phyloP scores from a whole-genome alignment of 2,113 vertebrate species.

The Myanophis thanlyinensis region DNA sequence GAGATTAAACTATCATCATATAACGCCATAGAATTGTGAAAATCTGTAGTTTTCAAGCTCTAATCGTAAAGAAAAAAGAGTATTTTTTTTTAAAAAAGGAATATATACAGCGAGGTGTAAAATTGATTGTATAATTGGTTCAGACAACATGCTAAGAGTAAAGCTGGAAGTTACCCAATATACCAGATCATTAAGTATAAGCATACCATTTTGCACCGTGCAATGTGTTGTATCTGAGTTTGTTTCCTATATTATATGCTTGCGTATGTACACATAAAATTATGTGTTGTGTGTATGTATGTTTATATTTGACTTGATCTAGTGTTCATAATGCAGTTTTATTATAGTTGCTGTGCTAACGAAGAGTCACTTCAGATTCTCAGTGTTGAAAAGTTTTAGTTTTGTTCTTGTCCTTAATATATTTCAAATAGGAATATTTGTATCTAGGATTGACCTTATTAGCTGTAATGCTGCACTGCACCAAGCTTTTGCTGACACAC shows the following conservation, averaged over 20 bases:
- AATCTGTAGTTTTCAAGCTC: not conserved
- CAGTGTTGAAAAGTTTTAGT: not conserved
- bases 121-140: not conserved
- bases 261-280: not conserved
- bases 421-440: not conserved
- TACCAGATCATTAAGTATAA: not conserved
- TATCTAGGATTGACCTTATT: not conserved
- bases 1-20: not conserved
- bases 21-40: not conserved
- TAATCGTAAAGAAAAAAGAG: not conserved
- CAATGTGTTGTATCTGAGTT: not conserved
- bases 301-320: not conserved
- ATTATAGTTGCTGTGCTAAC: not conserved
- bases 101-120: not conserved
- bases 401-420: not conserved
- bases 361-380: not conserved
- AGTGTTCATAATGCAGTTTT: not conserved
- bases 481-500: not conserved
- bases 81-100: not conserved
- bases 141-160: not conserved
- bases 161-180: not conserved
- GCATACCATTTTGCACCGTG: not conserved
- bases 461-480: not conserved
- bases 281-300: not conserved
- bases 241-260: not conserved